A percentile compares a stretch with the other conserved stretches of the same genome.
Evolutionary conservation across 2,888 invertebrate genomes (phyloP).

Genomic region (Tachystola acroxantha): DNA sequence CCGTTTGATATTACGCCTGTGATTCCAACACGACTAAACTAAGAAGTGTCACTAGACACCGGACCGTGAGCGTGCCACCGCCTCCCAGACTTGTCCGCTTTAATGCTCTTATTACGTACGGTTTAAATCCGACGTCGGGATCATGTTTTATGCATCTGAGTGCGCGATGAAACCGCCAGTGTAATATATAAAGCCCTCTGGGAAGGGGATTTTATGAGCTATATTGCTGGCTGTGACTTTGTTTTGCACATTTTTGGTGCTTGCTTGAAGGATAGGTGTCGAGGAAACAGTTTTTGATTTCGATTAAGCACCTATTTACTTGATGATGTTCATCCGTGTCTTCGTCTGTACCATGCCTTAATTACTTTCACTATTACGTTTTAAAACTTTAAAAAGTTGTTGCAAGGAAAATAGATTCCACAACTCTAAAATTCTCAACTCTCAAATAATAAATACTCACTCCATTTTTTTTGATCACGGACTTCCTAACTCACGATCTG

Average conservation of each 20-base stretch:
- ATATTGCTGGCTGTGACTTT: constrained; percentile 47
- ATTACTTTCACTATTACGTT: too few relatives aligned
- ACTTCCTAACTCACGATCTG: too few relatives aligned
- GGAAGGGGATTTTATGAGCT: constrained; percentile 63
- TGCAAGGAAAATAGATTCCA: too few relatives aligned
- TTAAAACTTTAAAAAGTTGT: not conserved
- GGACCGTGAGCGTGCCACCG: constrained; percentile 31
- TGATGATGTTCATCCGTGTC: too few relatives aligned
- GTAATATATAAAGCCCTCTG: constrained; percentile 63
- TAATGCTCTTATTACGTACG: constrained; percentile 74
- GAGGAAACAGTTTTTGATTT: not conserved
- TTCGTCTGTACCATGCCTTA: too few relatives aligned
- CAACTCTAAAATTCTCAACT: too few relatives aligned
- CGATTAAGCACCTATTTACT: too few relatives aligned
- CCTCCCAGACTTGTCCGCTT: constrained; percentile 44
- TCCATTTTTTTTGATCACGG: too few relatives aligned
- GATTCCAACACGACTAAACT: constrained; percentile 25
- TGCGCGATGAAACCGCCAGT: constrained; percentile 67
- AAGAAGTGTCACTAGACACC: constrained; percentile 27
- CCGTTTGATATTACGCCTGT: constrained; percentile 15
- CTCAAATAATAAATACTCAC: too few relatives aligned
- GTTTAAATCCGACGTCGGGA: constrained; percentile 74
- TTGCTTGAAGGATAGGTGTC: constrained; percentile 15
- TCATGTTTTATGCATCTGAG: constrained; percentile 76
- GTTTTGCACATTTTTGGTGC: constrained; percentile 40